Evolutionary conservation across 2,113 vertebrate genomes (phyloP).

Genomic region (Ariopsis seemanni): DNA sequence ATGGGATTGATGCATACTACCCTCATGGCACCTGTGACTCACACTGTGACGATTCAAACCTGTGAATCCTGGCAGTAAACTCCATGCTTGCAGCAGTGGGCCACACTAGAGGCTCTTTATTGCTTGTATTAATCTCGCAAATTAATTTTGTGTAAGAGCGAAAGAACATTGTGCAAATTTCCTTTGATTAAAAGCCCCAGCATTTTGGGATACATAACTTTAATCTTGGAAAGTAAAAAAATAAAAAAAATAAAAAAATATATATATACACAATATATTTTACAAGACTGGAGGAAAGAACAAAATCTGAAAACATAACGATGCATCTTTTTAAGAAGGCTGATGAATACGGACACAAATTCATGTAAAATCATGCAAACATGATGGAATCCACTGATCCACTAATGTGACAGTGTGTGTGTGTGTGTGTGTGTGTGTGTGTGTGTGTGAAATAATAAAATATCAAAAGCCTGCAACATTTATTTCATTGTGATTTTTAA

Average conservation of each 20-base stretch:
- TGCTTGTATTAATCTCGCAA: conserved; percentile 45
- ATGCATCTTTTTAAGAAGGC: conserved; percentile 55
- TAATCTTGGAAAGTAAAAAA: conserved; percentile 26
- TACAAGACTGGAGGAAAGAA: conserved; percentile 29
- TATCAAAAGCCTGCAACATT: conserved; percentile 66
- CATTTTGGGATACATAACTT: conserved; percentile 46
- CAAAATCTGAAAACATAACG: conserved; percentile 56
- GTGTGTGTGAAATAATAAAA: conserved; percentile 40
- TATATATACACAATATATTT: conserved; percentile 14
- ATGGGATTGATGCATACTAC: neutral
- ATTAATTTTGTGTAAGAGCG: conserved; percentile 40
- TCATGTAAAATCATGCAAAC: conserved; percentile 61
- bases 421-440: neutral
- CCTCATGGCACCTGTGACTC: conserved; percentile 1
- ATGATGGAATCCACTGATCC: conserved; percentile 58
- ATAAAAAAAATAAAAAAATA: neutral
- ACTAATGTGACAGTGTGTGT: neutral
- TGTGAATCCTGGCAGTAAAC: neutral
- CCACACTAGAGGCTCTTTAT: conserved; percentile 26
- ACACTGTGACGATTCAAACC: neutral
- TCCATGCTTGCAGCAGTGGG: neutral
- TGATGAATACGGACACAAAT: conserved; percentile 63
- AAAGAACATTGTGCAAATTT: conserved; percentile 38
- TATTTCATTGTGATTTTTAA: conserved; percentile 76
- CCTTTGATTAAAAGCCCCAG: conserved; percentile 50